Conservation (phyloP, 2,113 vertebrate genomes). For the Mystacornis crossleyi region DNA sequence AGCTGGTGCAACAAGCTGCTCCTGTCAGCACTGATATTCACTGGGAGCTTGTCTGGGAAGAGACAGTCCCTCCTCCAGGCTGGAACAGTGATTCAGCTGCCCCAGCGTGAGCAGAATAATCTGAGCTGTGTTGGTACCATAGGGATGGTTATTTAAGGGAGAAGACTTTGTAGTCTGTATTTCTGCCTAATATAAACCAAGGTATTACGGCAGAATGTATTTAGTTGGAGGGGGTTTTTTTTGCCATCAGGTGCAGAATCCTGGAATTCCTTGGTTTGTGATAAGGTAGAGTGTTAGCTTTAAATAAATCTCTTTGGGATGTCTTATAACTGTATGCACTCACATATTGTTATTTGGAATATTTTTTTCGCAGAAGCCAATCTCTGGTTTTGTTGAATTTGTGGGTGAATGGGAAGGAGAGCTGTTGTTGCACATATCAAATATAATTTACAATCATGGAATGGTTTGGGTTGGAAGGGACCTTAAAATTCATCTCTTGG, state of each 20-base stretch:
- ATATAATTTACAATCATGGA: not conserved
- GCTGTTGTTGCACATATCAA: not conserved
- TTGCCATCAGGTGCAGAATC: not conserved
- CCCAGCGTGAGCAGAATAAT: not conserved
- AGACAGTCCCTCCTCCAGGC: not conserved
- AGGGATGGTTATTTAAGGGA: not conserved
- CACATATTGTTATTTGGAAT: not conserved
- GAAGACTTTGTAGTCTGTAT: not conserved
- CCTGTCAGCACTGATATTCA: not conserved
- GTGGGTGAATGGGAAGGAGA: not conserved
- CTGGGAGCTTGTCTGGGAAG: not conserved
- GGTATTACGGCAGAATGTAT: accelerated
- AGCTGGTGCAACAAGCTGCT: slow-evolving; percentile 50
- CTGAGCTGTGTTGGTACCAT: not conserved
- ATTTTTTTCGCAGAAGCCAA: not conserved
- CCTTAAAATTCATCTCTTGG: not conserved
- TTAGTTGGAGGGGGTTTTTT: not conserved
- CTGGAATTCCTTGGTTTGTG: not conserved
- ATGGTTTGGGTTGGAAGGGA: not conserved
- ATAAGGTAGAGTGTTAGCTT: not conserved
- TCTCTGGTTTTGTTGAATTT: not conserved
- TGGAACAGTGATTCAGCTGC: not conserved
- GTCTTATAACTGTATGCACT: not conserved
- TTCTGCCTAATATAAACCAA: not conserved
- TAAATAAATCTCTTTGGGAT: not conserved